phyloP scores from a whole-genome alignment of 2,888 invertebrate species.

The Seira sanloemensis region DNA sequence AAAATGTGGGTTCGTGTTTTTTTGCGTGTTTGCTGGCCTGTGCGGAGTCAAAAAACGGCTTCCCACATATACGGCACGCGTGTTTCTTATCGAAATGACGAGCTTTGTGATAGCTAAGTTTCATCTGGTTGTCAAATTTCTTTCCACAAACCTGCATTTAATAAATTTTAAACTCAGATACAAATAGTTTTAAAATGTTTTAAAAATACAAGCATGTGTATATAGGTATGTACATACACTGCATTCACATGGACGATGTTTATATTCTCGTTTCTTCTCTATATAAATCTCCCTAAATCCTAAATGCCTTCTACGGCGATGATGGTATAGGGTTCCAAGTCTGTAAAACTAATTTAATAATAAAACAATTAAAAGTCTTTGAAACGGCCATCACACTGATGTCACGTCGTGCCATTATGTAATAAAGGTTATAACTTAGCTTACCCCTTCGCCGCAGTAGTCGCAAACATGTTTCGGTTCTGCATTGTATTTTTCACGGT shows the following conservation, averaged over 20 bases:
- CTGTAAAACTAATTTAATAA: neutral
- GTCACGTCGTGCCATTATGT: neutral
- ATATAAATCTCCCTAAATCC: conserved; percentile 15
- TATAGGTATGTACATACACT: conserved; percentile 6
- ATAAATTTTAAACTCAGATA: neutral
- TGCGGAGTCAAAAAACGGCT: conserved; percentile 3
- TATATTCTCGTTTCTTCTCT: neutral
- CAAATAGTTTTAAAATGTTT: neutral
- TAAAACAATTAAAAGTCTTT: neutral
- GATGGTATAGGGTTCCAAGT: conserved; percentile 26
- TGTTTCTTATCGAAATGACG: neutral
- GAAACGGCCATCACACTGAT: neutral
- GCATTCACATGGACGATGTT: neutral
- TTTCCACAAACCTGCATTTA: conserved; percentile 32
- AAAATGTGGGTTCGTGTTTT: neutral
- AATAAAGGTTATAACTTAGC: neutral
- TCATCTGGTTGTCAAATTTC: neutral
- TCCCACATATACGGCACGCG: conserved; percentile 20
- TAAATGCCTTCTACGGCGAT: conserved; percentile 24
- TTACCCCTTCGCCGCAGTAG: conserved; percentile 25
- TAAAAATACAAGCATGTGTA: neutral
- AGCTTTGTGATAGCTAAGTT: neutral
- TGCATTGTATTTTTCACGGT: conserved; percentile 24
- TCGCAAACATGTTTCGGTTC: conserved; percentile 43
- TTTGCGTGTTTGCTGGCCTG: conserved; percentile 5